These are phyloP conservation scores for Chymomyza procnemis DNA, from an alignment of 2,888 invertebrate genomes.

Conservation along the genomic window DNA sequence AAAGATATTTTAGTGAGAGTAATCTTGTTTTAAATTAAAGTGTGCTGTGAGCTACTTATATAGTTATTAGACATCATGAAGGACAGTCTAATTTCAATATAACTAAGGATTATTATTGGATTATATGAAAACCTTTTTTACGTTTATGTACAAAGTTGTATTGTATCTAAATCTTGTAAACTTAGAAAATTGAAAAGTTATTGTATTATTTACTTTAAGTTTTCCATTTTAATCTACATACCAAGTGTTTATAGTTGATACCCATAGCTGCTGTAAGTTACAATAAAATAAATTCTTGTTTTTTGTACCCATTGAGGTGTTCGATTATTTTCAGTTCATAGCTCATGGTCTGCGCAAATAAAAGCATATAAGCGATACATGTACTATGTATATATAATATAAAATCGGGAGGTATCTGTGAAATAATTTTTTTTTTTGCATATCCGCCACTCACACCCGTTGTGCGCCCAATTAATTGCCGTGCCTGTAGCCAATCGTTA, in stretches of 20 bases:
- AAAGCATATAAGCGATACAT: neutral
- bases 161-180: no score
- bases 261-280: constrained; percentile 4
- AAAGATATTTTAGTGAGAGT: no score
- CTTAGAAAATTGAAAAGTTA: no score
- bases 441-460: neutral
- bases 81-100: no score
- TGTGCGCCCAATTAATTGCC: constrained; percentile 36
- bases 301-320: neutral
- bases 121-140: no score
- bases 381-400: neutral
- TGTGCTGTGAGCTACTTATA: no score
- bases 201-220: no score
- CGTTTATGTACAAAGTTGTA: no score
- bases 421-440: neutral
- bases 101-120: no score
- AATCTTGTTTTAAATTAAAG: no score
- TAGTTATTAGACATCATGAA: no score
- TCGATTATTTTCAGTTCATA: neutral
- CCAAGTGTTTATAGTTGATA: constrained; percentile 17
- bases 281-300: neutral
- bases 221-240: constrained; percentile 5
- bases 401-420: neutral
- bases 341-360: neutral
- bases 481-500: constrained; percentile 37